These are phyloP conservation scores for Gila orcuttii DNA, from an alignment of 2,113 vertebrate genomes.

Conservation along the genomic window DNA sequence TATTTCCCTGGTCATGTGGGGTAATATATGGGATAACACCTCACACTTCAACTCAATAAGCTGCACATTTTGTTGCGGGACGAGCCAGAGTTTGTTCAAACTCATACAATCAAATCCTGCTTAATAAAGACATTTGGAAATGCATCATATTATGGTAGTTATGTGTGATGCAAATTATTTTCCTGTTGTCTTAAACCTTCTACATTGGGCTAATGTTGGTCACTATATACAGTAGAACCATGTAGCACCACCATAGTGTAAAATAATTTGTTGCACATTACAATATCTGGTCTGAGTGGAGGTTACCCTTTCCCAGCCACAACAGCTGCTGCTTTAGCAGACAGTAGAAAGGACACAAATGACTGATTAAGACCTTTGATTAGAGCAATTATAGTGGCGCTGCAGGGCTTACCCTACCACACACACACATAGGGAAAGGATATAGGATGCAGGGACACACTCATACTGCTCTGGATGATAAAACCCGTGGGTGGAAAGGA, in stretches of 20 bases:
- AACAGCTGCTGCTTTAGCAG: constrained; percentile 59
- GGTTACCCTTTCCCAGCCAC: constrained; percentile 40
- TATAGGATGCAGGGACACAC: constrained; percentile 19
- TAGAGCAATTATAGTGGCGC: constrained; percentile 59
- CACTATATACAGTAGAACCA: neutral
- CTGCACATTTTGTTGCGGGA: neutral
- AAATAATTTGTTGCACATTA: neutral
- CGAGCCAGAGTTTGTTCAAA: neutral
- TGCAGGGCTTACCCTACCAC: constrained; percentile 42
- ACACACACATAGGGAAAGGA: constrained; percentile 8
- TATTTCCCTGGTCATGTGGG: no score
- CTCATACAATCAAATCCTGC: neutral
- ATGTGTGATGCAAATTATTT: neutral
- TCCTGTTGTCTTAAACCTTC: neutral
- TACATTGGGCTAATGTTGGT: neutral
- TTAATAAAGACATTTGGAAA: neutral
- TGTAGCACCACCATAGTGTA: neutral
- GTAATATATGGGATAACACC: neutral
- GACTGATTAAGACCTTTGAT: constrained; percentile 64
- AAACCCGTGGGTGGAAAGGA: constrained; percentile 16
- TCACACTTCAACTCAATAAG: neutral
- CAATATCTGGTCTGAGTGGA: constrained; percentile 7
- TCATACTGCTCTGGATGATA: constrained; percentile 15
- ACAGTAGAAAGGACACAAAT: constrained; percentile 56
- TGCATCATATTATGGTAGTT: neutral